These are phyloP conservation scores for Thamnophis elegans DNA, from an alignment of 2,797 vertebrate species.

Conservation along the genomic window DNA sequence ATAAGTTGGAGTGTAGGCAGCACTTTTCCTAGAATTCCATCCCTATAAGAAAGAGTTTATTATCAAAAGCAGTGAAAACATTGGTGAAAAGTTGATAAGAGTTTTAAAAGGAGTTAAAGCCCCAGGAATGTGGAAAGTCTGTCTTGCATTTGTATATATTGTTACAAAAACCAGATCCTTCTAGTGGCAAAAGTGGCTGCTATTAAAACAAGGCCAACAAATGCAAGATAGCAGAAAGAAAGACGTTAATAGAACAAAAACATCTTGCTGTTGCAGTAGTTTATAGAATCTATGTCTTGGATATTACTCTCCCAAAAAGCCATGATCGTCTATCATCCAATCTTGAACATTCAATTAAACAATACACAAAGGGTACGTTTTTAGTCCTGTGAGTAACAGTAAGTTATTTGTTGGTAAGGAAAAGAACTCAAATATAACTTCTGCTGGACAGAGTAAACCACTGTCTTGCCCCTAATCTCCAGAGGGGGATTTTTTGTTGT, in stretches of 20 bases:
- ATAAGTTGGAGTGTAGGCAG: not conserved
- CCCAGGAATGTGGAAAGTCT: not conserved
- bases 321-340: not conserved
- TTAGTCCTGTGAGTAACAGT: not conserved
- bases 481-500: not conserved
- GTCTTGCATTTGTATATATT: not conserved
- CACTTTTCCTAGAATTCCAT: not conserved
- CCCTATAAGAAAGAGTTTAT: rapidly evolving
- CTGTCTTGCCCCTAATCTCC: not conserved
- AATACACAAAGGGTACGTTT: not conserved
- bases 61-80: not conserved
- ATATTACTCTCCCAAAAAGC: not conserved
- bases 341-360: not conserved
- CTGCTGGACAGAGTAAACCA: not conserved
- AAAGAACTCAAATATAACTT: not conserved
- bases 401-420: not conserved
- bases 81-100: not conserved
- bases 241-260: not conserved
- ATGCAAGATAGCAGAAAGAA: not conserved
- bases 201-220: not conserved
- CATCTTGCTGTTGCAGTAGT: not conserved
- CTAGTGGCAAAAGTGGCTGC: not conserved
- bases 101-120: not conserved
- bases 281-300: not conserved
- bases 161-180: not conserved